Base-by-base conservation (phyloP, 1,140 invertebrate species). In the Nautilus pompilius region DNA sequence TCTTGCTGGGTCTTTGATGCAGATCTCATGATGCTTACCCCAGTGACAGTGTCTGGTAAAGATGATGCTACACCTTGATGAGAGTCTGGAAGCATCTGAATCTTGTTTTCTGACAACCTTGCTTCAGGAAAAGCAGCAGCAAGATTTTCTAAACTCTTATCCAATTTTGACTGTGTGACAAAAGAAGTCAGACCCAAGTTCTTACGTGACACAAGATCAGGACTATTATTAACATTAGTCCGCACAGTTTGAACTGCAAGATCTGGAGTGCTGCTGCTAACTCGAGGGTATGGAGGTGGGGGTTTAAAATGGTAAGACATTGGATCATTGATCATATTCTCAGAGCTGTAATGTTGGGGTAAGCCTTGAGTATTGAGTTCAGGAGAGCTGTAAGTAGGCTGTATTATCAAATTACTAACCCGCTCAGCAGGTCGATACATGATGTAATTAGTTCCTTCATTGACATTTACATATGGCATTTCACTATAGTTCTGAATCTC, bases 251-350 rank as follows among this genome's bases (percentile, higher is more conserved):
- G 81, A 22, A 66, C 73, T 29, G 91, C 91, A 57, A 93, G 80
- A 82, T 93, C 91, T 1, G 91, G 92, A 0, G 90, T 93, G 6
- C 90, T 91, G 46, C 89, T 91, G 64, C 89, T 90, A 24, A 89
- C 83, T 3, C 89, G 87, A 0, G 90, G 90, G 80, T 93, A 93
- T 0, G 92, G 91, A 6, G 85, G 85, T 0, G 91, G 92, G 2
- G 84, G 90, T 80, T 93, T 93, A 74, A 88, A 90, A 10, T 91
- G 84, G 69, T 90, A 89, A 49, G 90, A 83, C 69, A 78, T 61
- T 28, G 67, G 33, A 28, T 75, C 70, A 56, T 74, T 65, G n/a
- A 80, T 56, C 26, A 89, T 86, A 34, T 88, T 87, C 46, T 82
- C 77, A 29, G 77, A 69, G 5, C n/a, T 53, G 20, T 72, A 58